phyloP scores from a whole-genome alignment of 2,888 invertebrate species.

The Polyommatus icarus region DNA sequence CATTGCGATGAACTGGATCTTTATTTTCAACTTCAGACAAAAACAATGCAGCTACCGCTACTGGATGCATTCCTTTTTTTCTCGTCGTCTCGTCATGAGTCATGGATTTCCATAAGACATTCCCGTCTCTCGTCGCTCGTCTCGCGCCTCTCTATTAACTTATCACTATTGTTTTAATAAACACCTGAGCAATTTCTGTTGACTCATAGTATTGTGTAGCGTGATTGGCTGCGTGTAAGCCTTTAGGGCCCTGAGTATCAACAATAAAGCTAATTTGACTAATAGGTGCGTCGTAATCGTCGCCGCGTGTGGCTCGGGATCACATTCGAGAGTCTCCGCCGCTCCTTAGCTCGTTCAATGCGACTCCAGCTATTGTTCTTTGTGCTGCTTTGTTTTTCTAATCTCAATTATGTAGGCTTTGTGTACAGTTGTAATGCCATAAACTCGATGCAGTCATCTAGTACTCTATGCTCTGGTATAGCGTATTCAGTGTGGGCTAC shows the following conservation, averaged over 20 bases:
- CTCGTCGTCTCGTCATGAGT: slow-evolving; percentile 54
- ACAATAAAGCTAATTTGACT: slow-evolving; percentile 81
- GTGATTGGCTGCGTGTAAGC: slow-evolving; percentile 76
- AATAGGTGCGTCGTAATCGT: slow-evolving; percentile 79
- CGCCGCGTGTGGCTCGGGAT: slow-evolving; percentile 78
- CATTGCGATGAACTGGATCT: slow-evolving; percentile 50
- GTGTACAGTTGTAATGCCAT: neutral
- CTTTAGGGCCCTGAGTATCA: slow-evolving; percentile 71
- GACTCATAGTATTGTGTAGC: slow-evolving; percentile 76
- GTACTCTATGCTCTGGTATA: slow-evolving; percentile 3
- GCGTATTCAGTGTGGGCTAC: neutral
- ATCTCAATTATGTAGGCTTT: slow-evolving; percentile 26
- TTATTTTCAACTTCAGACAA: slow-evolving; percentile 54
- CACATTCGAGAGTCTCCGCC: slow-evolving; percentile 64
- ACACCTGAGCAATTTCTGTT: slow-evolving; percentile 73
- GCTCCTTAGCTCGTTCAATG: slow-evolving; percentile 62
- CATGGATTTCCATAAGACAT: slow-evolving; percentile 64
- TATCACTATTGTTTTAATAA: slow-evolving; percentile 81
- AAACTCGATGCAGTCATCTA: neutral
- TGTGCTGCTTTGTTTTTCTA: slow-evolving; percentile 48
- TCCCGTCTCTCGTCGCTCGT: slow-evolving; percentile 69
- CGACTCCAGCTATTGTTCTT: slow-evolving; percentile 71
- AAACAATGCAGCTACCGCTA: slow-evolving; percentile 47
- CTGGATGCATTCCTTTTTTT: slow-evolving; percentile 57
- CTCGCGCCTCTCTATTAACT: slow-evolving; percentile 75